Evolutionary conservation across 2,113 vertebrate genomes (phyloP), one percentile per base, ranked within the genome.

Genomic region (Sinocyclocheilus anophthalmus): DNA sequence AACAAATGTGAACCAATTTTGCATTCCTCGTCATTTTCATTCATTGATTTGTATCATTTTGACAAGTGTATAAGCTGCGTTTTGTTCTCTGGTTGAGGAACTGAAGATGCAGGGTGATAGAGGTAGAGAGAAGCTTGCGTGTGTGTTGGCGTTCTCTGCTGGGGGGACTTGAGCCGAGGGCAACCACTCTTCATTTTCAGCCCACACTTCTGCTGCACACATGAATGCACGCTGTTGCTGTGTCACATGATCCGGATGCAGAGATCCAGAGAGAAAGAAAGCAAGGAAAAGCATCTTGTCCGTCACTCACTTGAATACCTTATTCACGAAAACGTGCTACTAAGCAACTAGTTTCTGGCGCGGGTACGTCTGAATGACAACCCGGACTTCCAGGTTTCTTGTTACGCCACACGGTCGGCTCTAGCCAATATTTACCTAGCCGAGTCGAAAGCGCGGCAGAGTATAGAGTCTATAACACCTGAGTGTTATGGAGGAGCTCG

Each of bases 211-310:
- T 75, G 86, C 86, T 84, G 86, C 84, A 89, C 88, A 88, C 79
- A 89, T 76, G 77, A 87, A 82, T 50, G 48, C 86, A 85, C 33
- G 12, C 86, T 89, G 86, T 89, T 89, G 80, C 88, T 84, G 88
- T 89, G 84, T 89, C 88, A 89, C 86, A 89, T 89, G 86, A 87
- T 85, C 53, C 26, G 75, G 73, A 89, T 80, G 83, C 87, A 85
- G 79, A 85, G 65, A 85, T 81, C 67, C 59, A 42, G 53, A 57
- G 22, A 57, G 84, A 73, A 30, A 59, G 22, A 24, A 85, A 30
- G 76, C 42, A 55, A 82, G 81, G 42, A 53, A 70, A 70, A 82
- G 79, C 45, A 82, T 82, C 78, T 81, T 22, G 2, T 39, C 63
- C 18, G 20, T 50, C 79, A 50, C 45, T 82, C 63, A 37, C 63